phyloP scores from a whole-genome alignment of 2,113 vertebrate species.

The Mormyrus lacerda region DNA sequence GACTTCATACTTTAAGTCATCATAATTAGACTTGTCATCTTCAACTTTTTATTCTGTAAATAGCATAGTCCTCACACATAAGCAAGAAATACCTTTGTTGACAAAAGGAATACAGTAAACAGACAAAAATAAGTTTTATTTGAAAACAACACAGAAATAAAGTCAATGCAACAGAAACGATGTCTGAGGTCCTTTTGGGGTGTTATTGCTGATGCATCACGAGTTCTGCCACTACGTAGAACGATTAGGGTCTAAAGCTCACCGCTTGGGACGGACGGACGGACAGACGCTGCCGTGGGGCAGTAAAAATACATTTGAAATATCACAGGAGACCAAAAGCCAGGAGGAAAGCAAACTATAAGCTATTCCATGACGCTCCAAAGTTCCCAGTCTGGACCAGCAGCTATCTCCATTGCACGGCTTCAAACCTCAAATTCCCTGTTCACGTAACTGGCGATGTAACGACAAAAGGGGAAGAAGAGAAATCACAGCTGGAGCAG shows the following conservation, averaged over 20 bases:
- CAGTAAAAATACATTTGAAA: not conserved
- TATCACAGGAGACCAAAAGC: not conserved
- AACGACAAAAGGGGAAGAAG: not conserved
- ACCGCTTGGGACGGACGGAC: not conserved
- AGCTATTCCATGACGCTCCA: not conserved
- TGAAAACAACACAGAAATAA: not conserved
- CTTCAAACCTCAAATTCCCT: not conserved
- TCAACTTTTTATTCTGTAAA: not conserved
- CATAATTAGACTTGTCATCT: not conserved
- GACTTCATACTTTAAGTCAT: not conserved
- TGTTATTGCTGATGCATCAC: constrained; percentile 18
- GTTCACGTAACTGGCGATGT: not conserved
- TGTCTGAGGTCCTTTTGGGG: not conserved
- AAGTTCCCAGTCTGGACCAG: not conserved
- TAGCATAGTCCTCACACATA: not conserved
- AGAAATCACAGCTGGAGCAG: not conserved
- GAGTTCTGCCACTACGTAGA: not conserved
- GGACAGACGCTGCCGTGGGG: not conserved
- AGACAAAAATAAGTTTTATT: constrained; percentile 14
- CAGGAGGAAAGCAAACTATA: not conserved
- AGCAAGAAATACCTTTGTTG: not conserved
- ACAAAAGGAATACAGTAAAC: constrained; percentile 11
- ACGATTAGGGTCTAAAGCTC: not conserved
- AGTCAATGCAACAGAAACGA: not conserved
- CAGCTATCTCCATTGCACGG: not conserved